These are phyloP conservation scores for Nothura maculosa DNA, from an alignment of 2,797 vertebrate species.

Conservation along the genomic window DNA sequence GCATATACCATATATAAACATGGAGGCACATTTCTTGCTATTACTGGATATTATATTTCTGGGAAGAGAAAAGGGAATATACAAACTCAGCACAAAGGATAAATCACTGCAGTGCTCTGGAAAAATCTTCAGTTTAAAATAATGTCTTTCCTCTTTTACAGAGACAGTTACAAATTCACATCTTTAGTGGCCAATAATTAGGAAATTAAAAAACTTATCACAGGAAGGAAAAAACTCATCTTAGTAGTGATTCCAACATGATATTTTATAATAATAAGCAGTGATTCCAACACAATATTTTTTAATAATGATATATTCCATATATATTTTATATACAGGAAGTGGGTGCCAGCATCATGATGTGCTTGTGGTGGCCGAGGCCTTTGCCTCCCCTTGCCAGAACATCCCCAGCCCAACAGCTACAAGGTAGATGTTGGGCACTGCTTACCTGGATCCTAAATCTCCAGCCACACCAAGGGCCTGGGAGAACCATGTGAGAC, in stretches of 20 bases:
- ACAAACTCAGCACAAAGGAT: not conserved
- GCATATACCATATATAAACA: not conserved
- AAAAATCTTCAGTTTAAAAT: not conserved
- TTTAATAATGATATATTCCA: too few relatives aligned
- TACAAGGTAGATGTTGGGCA: not conserved
- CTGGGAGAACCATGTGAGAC: not conserved
- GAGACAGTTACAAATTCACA: not conserved
- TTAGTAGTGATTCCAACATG: not conserved
- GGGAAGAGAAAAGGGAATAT: not conserved
- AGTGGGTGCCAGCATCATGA: too few relatives aligned
- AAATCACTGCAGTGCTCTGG: not conserved
- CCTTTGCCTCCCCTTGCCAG: not conserved
- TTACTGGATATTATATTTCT: not conserved
- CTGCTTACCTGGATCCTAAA: not conserved
- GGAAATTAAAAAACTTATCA: not conserved
- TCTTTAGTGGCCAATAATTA: not conserved
- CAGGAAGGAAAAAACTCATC: not conserved
- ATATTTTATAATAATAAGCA: not conserved
- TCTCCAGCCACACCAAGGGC: not conserved
- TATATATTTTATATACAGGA: too few relatives aligned
- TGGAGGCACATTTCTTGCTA: not conserved
- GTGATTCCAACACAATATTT: too few relatives aligned
- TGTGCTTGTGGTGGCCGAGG: not conserved
- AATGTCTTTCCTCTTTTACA: not conserved
- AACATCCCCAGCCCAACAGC: not conserved